These are phyloP conservation scores for Phrynocephalus vlangalii DNA, from an alignment of 2,797 vertebrate species.

Conservation along the genomic window DNA sequence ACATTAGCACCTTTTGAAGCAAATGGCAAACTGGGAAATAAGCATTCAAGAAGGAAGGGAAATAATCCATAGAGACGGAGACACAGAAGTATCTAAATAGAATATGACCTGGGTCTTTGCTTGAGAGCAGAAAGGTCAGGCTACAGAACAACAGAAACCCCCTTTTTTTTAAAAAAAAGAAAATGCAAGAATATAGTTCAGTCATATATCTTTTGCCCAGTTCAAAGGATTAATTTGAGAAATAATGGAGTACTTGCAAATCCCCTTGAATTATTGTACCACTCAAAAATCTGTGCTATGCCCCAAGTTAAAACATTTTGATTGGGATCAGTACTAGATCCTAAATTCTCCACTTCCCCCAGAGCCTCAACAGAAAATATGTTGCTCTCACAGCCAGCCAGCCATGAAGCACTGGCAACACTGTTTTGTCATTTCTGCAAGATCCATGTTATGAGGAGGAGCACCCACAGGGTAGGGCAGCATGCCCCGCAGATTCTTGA, in stretches of 20 bases:
- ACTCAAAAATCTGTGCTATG: not conserved
- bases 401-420: not conserved
- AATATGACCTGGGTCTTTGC: not conserved
- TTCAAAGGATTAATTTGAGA: not conserved
- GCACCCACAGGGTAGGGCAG: too few species aligned
- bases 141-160: too few species aligned
- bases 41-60: slow-evolving; percentile 30
- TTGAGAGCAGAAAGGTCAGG: not conserved
- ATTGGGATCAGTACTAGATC: not conserved
- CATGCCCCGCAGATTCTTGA: too few species aligned
- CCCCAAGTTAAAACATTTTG: not conserved
- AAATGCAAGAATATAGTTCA: not conserved
- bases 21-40: slow-evolving; percentile 20
- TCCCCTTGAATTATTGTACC: not conserved
- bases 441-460: too few species aligned
- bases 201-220: not conserved
- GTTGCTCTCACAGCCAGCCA: not conserved
- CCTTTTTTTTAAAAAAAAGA: not conserved
- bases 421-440: too few species aligned
- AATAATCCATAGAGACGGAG: slow-evolving; percentile 10
- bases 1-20: slow-evolving; percentile 39
- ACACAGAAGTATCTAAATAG: not conserved
- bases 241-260: not conserved
- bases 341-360: not conserved
- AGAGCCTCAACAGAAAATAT: not conserved